A percentile compares a stretch with the other conserved stretches of the same genome.
phyloP scores from a whole-genome alignment of 2,888 invertebrate genomes.

The Priocnemis perturbator region DNA sequence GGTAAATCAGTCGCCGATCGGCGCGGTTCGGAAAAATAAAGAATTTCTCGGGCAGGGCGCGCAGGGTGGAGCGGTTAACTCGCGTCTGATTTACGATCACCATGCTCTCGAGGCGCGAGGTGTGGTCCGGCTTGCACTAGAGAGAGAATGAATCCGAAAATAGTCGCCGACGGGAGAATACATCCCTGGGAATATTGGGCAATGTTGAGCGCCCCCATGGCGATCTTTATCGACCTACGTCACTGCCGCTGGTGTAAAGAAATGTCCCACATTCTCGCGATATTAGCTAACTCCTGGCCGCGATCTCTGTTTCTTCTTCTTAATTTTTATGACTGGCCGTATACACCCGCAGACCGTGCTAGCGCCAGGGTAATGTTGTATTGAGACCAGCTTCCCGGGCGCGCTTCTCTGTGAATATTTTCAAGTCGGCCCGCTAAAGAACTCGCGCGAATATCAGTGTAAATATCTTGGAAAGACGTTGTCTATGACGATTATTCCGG shows the following conservation, averaged over 20 bases:
- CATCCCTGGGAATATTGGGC: constrained; percentile 56
- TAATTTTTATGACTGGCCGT: background rate
- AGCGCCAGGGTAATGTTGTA: too few species aligned
- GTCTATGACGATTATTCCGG: too few species aligned
- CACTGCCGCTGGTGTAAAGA: constrained; percentile 30
- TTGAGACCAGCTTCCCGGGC: too few species aligned
- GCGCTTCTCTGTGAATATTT: too few species aligned
- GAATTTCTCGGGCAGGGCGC: constrained; percentile 9
- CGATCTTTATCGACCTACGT: constrained; percentile 47
- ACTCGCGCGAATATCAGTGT: too few species aligned
- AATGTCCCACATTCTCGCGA: constrained; percentile 36
- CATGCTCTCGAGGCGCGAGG: constrained; percentile 32
- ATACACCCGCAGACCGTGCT: too few species aligned
- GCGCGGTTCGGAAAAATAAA: constrained; percentile 43
- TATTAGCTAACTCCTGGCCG: constrained; percentile 22
- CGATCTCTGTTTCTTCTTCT: background rate
- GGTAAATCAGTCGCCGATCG: constrained; percentile 42
- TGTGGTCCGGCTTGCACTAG: constrained; percentile 45
- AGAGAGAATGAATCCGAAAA: constrained; percentile 53
- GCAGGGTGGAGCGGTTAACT: constrained; percentile 19
- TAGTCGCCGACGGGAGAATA: constrained; percentile 53
- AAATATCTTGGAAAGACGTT: too few species aligned
- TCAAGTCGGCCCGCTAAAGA: too few species aligned
- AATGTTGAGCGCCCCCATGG: constrained; percentile 48
- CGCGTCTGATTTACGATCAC: constrained; percentile 45